Evolutionary conservation across 2,888 invertebrate genomes (phyloP), one percentile per base, ranked within the genome.

Genomic region (Tetragonula carbonaria): DNA sequence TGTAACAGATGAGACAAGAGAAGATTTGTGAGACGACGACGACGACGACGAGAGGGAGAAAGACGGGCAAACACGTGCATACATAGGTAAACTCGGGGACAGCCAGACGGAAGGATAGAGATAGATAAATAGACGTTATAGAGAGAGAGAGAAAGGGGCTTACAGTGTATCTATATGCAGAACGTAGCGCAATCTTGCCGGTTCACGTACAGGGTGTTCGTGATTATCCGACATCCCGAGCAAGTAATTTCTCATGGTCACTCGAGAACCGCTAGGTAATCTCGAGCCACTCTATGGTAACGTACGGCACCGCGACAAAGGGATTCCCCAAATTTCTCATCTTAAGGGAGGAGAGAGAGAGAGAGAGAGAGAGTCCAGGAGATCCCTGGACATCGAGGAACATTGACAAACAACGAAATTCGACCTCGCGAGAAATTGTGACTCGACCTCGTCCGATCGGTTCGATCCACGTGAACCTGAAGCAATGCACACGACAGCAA

Each of bases 161-260:
- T 84, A 73, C 78, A 80, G 80, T 65, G 65, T 80, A 85, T 82
- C 82, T 87, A 86, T 88, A 85, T 84, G 86, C 87, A 78, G 79
- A 86, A 78, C 75, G 85, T 89, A 84, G 89, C 89, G 86, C 88
- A 89, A 89, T 89, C 89, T 87, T 79, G 72, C 82, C 81, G 86
- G 89, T 89, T 89, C 89, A 89, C 89, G 86, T 89, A 89, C 86
- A 87, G 89, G 88, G 89, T 89, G 89, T 89, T 88, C 89, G 89
- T 86, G 89, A 89, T 89, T 89, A 89, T 89, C 89, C 89, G 85
- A 87, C 87, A 88, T 85, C 88, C 89, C 85, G 84, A 87, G 85
- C 88, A 87, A 89, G 89, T 89, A 89, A 89, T 89, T 88, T 89
- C 89, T 89, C 89, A 88, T 89, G 89, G 89, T 89, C 88, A 88